Evolutionary conservation across 2,113 vertebrate species (phyloP).

Genomic region (Electrona antarctica): DNA sequence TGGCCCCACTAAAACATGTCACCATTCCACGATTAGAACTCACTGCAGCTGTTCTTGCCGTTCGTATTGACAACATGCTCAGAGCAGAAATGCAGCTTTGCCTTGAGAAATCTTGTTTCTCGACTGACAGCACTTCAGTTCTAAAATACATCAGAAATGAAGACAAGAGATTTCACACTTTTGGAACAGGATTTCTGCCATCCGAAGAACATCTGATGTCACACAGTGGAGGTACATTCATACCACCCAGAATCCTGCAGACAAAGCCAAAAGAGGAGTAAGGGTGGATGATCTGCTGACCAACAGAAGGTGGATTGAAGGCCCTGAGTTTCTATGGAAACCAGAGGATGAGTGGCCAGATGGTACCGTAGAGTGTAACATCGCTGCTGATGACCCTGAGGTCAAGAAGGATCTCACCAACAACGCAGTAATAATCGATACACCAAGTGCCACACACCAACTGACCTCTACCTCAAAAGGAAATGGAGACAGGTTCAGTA

Average conservation of each 20-base stretch:
- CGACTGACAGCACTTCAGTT: not conserved
- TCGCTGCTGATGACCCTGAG: not conserved
- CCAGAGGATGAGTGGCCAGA: not conserved
- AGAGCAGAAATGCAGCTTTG: slow-evolving; percentile 1
- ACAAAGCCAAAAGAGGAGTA: not conserved
- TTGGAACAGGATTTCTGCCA: not conserved
- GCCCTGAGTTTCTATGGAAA: not conserved
- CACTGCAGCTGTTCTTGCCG: slow-evolving; percentile 4
- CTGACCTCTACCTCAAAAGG: too few relatives aligned
- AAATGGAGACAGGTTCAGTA: too few relatives aligned
- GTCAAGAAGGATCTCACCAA: not conserved
- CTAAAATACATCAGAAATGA: not conserved
- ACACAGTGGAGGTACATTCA: not conserved
- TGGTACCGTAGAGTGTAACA: not conserved
- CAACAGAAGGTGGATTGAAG: not conserved
- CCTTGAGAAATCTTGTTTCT: slow-evolving; percentile 6
- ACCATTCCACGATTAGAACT: slow-evolving; percentile 19
- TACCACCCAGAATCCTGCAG: not conserved
- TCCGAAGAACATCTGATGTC: not conserved
- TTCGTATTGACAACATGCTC: not conserved
- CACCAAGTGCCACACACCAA: not conserved
- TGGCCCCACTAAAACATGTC: slow-evolving; percentile 9
- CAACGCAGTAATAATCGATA: not conserved
- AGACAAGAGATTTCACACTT: not conserved
- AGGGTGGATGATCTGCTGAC: too few relatives aligned